Evolutionary conservation across 1,140 invertebrate genomes (phyloP).

Genomic region (Oedothorax gibbosus): DNA sequence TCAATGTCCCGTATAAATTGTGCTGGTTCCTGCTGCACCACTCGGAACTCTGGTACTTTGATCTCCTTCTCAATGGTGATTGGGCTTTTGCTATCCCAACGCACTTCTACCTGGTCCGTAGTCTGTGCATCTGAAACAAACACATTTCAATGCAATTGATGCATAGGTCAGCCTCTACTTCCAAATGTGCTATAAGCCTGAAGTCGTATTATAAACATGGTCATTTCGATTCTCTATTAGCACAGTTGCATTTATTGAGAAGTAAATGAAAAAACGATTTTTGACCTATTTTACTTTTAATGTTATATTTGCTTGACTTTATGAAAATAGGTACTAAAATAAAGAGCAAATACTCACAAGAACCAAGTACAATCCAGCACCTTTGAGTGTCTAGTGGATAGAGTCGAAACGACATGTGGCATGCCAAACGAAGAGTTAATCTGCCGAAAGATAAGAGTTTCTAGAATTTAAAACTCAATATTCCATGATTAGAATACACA

Average conservation of each 20-base stretch:
- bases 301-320: not conserved
- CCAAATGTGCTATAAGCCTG: too few relatives aligned
- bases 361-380: slow-evolving; percentile 61
- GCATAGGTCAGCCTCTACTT: too few relatives aligned
- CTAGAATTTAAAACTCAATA: too few relatives aligned
- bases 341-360: slow-evolving; percentile 63
- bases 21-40: slow-evolving; percentile 32
- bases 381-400: slow-evolving; percentile 63
- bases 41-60: slow-evolving; percentile 62
- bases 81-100: slow-evolving; percentile 55
- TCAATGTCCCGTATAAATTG: slow-evolving; percentile 61
- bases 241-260: not conserved
- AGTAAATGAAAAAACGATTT: not conserved
- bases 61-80: slow-evolving; percentile 62
- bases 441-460: slow-evolving; percentile 45
- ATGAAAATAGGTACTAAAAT: not conserved
- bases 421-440: slow-evolving; percentile 63
- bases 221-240: not conserved
- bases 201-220: too few relatives aligned
- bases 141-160: too few relatives aligned
- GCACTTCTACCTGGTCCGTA: slow-evolving; percentile 60
- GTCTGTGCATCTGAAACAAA: slow-evolving; percentile 62
- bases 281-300: not conserved
- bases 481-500: too few relatives aligned
- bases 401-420: slow-evolving; percentile 64